These are phyloP conservation scores for Amphipyra berbera DNA, from an alignment of 2,888 invertebrate genomes.

Conservation along the genomic window DNA sequence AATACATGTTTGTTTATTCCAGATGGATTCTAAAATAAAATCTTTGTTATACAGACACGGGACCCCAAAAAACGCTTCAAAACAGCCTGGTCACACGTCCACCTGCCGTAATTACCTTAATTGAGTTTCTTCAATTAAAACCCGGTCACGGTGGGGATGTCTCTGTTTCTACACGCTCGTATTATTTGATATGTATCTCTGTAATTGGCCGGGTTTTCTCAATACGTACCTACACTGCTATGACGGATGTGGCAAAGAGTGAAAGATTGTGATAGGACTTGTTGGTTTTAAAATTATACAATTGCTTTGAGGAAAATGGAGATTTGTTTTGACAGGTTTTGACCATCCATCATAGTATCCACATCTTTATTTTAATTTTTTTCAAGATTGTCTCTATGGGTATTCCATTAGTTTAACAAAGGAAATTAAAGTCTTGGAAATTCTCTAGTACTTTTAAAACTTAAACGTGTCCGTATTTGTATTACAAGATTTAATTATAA, in stretches of 20 bases:
- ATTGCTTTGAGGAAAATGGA: background rate
- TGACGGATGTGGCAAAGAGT: slow-evolving; percentile 39
- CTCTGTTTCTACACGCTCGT: slow-evolving; percentile 57
- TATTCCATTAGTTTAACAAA: too few relatives aligned
- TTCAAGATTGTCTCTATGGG: too few relatives aligned
- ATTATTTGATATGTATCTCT: slow-evolving; percentile 71
- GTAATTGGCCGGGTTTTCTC: slow-evolving; percentile 70
- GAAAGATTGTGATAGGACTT: slow-evolving; percentile 22
- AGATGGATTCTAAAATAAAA: background rate
- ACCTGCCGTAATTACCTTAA: slow-evolving; percentile 76
- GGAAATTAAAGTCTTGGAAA: too few relatives aligned
- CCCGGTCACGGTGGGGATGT: slow-evolving; percentile 71
- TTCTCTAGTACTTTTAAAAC: too few relatives aligned
- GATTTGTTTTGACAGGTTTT: background rate
- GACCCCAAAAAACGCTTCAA: slow-evolving; percentile 50
- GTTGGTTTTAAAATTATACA: slow-evolving; percentile 13
- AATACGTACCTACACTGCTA: slow-evolving; percentile 47
- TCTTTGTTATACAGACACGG: slow-evolving; percentile 1
- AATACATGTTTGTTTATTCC: too few relatives aligned
- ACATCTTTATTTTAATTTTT: too few relatives aligned
- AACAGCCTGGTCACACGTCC: slow-evolving; percentile 65
- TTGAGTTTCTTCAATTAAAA: slow-evolving; percentile 71
- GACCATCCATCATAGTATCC: too few relatives aligned
- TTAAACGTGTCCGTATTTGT: too few relatives aligned
- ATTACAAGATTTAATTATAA: too few relatives aligned